Evolutionary conservation across 2,113 vertebrate genomes (phyloP).

Genomic region (Electrona antarctica): DNA sequence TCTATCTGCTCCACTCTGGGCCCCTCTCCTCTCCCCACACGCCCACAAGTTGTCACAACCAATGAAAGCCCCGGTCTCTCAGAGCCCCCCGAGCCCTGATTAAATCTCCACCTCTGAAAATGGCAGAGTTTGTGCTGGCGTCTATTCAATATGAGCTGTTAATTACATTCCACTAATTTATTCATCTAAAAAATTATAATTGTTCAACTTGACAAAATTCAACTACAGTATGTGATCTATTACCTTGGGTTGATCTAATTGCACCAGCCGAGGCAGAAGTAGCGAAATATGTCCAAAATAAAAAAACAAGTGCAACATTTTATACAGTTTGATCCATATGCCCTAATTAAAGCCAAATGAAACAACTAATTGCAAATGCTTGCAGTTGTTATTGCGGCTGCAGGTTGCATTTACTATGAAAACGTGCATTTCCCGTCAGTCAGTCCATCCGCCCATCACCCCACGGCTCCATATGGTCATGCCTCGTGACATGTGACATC

Average conservation of each 20-base stretch:
- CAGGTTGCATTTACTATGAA: too few species aligned
- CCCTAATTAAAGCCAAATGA: constrained; percentile 14
- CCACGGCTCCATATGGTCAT: too few species aligned
- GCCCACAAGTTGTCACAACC: background rate
- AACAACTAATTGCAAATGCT: constrained; percentile 12
- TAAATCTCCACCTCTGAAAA: constrained; percentile 65
- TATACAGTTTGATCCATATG: constrained; percentile 12
- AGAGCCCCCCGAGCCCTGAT: constrained; percentile 54
- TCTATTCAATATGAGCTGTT: constrained; percentile 57
- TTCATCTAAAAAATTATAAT: constrained; percentile 74
- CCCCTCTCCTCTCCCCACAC: background rate
- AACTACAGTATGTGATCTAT: constrained; percentile 57
- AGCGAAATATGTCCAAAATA: constrained; percentile 16
- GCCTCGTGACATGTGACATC: too few species aligned
- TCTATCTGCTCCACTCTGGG: background rate
- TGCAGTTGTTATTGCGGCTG: too few species aligned
- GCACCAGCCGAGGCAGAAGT: constrained; percentile 43
- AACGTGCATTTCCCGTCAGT: too few species aligned
- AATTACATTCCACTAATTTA: constrained; percentile 76
- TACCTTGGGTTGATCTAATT: constrained; percentile 61
- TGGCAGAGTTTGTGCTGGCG: constrained; percentile 53
- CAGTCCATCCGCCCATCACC: too few species aligned
- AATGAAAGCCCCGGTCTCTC: constrained; percentile 37
- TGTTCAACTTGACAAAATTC: constrained; percentile 74
- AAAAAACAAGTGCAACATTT: constrained; percentile 14